A percentile compares a stretch with the other conserved stretches of the same genome.
Evolutionary conservation across 2,113 vertebrate genomes (phyloP).

Genomic region (Marcusenius ussheri): DNA sequence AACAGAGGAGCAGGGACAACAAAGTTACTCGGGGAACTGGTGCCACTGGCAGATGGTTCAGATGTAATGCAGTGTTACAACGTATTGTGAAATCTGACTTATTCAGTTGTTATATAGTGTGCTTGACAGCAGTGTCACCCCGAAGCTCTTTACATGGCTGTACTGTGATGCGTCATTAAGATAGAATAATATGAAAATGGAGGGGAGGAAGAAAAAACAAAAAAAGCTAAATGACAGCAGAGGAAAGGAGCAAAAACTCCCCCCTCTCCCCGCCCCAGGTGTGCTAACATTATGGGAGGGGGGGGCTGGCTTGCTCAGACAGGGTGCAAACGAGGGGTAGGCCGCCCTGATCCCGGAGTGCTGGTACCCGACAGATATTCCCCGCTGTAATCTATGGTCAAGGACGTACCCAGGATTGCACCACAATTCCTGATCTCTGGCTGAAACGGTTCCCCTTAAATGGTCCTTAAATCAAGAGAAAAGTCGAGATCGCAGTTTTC

Average conservation of each 20-base stretch:
- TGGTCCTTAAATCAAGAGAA: not conserved
- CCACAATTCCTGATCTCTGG: not conserved
- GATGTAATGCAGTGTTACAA: not conserved
- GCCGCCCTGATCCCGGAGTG: not conserved
- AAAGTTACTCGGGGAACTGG: not conserved
- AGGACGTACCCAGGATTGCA: not conserved
- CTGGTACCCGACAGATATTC: not conserved
- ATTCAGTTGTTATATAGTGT: not conserved
- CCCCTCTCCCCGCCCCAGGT: too few relatives aligned
- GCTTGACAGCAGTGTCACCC: not conserved
- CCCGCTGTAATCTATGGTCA: not conserved
- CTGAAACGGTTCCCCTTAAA: not conserved
- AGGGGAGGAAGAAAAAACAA: not conserved
- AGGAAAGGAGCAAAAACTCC: not conserved
- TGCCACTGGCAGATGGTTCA: not conserved
- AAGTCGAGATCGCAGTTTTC: not conserved
- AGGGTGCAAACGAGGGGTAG: not conserved
- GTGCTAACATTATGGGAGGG: not conserved
- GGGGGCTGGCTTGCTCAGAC: not conserved
- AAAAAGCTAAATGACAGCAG: not conserved
- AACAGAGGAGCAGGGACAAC: not conserved
- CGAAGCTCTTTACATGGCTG: not conserved
- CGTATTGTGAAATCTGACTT: not conserved
- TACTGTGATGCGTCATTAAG: not conserved
- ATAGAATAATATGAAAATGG: not conserved